A percentile compares a stretch with the other conserved stretches of the same genome.
phyloP scores from a whole-genome alignment of 2,888 invertebrate species.

The Ptychoptera contaminata region DNA sequence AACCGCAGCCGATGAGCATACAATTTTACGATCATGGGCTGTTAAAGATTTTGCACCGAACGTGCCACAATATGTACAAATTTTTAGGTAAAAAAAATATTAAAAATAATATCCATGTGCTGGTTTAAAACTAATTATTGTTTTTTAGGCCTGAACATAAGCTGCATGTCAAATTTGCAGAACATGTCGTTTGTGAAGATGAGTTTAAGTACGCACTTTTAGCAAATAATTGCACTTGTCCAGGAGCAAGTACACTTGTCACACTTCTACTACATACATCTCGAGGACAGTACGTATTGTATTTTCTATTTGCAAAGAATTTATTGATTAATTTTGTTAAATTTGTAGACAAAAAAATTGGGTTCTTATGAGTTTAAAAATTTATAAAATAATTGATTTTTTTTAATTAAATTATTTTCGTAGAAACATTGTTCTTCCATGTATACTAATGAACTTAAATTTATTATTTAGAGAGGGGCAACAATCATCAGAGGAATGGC shows the following conservation, averaged over 20 bases:
- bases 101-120: too few species aligned
- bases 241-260: constrained; percentile 94
- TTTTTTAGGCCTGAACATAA: constrained; percentile 86
- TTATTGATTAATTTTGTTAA: too few species aligned
- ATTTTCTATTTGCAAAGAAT: too few species aligned
- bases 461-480: constrained; percentile 25
- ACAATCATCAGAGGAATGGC: constrained; percentile 82
- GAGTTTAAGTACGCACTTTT: constrained; percentile 96
- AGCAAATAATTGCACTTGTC: constrained; percentile 97
- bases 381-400: too few species aligned
- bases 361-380: too few species aligned
- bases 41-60: constrained; percentile 95
- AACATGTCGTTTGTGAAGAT: constrained; percentile 96
- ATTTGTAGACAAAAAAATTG: too few species aligned
- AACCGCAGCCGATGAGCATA: constrained; percentile 78
- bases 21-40: constrained; percentile 83
- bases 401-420: too few species aligned
- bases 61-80: constrained; percentile 95
- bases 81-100: constrained; percentile 42
- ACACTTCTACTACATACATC: constrained; percentile 92
- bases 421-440: too few species aligned
- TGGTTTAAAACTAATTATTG: too few species aligned
- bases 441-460: neutral
- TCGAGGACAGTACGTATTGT: constrained; percentile 79
- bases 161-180: constrained; percentile 96